phyloP scores from a whole-genome alignment of 2,113 vertebrate species.

The Aspiorhynchus laticeps region DNA sequence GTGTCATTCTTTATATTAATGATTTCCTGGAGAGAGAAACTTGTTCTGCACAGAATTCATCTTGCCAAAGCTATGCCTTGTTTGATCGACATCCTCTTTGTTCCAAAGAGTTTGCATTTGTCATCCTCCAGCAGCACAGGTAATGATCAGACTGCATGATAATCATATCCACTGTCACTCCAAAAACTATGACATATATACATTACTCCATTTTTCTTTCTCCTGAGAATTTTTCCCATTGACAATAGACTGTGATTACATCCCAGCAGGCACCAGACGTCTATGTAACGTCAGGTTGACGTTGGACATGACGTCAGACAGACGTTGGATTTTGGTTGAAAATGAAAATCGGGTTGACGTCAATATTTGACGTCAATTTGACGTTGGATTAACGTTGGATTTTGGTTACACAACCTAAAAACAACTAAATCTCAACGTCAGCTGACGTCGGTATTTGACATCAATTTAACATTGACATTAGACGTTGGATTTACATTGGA shows the following conservation, averaged over 20 bases:
- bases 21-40: constrained; percentile 29
- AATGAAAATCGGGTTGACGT: too few species aligned
- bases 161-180: constrained; percentile 52
- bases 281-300: too few species aligned
- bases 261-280: too few species aligned
- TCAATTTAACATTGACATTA: too few species aligned
- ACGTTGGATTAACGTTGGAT: too few species aligned
- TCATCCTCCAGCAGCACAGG: constrained; percentile 45
- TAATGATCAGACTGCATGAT: constrained; percentile 51
- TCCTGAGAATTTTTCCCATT: constrained; percentile 19
- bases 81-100: constrained; percentile 49
- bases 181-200: constrained; percentile 31
- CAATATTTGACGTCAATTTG: too few species aligned
- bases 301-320: too few species aligned
- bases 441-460: too few species aligned
- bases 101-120: constrained; percentile 51
- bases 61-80: constrained; percentile 11
- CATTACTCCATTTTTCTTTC: constrained; percentile 45
- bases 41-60: not conserved
- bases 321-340: too few species aligned
- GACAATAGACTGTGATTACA: constrained; percentile 47
- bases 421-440: too few species aligned
- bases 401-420: too few species aligned
- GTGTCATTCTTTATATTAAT: constrained; percentile 31
- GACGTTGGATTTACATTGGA: too few species aligned